Evolutionary conservation across 1,140 invertebrate species (phyloP).

Genomic region (Ruditapes philippinarum): DNA sequence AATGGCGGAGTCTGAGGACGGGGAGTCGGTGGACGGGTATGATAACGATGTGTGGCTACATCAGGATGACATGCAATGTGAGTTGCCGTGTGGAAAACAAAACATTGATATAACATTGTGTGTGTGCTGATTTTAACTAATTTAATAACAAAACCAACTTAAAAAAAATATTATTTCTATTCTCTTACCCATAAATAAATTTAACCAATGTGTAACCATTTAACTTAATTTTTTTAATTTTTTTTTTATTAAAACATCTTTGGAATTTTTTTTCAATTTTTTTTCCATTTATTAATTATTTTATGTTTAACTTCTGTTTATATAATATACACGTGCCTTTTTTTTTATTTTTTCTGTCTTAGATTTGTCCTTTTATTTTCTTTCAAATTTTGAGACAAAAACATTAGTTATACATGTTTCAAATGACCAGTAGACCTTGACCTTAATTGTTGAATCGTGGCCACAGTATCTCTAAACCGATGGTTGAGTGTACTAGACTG

Average conservation of each 20-base stretch:
- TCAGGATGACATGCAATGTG: slow-evolving; percentile 42
- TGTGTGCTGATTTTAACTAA: background rate
- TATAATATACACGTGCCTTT: background rate
- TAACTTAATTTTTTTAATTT: too few species aligned
- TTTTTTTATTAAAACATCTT: too few species aligned
- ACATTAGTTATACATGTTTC: background rate
- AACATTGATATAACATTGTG: background rate
- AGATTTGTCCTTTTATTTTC: background rate
- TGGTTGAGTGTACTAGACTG: too few species aligned
- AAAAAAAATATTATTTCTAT: too few species aligned
- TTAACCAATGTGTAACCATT: too few species aligned
- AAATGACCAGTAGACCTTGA: slow-evolving; percentile 24
- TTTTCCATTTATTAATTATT: too few species aligned
- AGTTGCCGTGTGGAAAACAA: slow-evolving; percentile 17
- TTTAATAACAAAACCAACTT: background rate
- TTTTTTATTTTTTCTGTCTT: background rate
- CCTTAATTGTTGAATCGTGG: background rate
- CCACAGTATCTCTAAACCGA: too few species aligned
- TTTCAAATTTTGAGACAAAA: too few species aligned
- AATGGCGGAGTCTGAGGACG: slow-evolving; percentile 32
- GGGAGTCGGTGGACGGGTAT: background rate
- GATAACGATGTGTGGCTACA: slow-evolving; percentile 39
- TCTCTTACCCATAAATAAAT: too few species aligned
- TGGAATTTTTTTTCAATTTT: too few species aligned
- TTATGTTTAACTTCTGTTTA: too few species aligned